Conservation (phyloP, 1,140 invertebrate genomes). For the Pseudomyrmex cubaensis region DNA sequence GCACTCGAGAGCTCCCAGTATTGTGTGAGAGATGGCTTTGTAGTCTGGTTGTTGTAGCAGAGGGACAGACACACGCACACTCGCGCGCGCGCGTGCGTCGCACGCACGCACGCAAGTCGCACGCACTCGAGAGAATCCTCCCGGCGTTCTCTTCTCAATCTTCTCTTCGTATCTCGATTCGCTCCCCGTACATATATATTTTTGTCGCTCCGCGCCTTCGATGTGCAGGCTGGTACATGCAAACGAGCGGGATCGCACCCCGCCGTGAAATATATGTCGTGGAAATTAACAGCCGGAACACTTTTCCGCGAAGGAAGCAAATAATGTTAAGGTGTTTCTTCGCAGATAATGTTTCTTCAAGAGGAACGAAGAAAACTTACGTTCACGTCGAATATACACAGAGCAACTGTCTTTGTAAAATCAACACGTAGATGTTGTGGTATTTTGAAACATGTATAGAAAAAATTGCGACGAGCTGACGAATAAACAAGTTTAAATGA, state of each 20-base stretch:
- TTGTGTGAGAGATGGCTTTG: conserved; percentile 77
- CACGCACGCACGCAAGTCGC: conserved; percentile 38
- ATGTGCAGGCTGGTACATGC: conserved; percentile 50
- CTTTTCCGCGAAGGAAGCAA: not conserved
- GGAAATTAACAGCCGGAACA: conserved; percentile 57
- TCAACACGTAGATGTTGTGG: no score
- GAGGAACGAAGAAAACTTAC: not conserved
- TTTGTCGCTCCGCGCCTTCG: conserved; percentile 62
- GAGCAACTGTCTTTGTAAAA: no score
- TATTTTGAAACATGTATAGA: no score
- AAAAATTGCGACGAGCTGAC: no score
- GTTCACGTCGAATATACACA: not conserved
- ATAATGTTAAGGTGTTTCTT: not conserved
- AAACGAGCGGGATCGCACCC: conserved; percentile 60
- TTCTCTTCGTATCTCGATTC: conserved; percentile 20
- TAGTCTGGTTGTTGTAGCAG: conserved; percentile 65
- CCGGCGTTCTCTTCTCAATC: conserved; percentile 23
- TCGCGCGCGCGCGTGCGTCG: not conserved
- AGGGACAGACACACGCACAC: not conserved
- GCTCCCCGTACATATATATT: conserved; percentile 44
- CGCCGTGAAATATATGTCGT: conserved; percentile 54
- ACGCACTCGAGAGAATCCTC: conserved; percentile 36
- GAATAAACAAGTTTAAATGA: no score
- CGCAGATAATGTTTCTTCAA: not conserved
- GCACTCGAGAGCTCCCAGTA: conserved; percentile 71